Evolutionary conservation across 2,113 vertebrate species (phyloP), one percentile per base, ranked within the genome.

Genomic region (Oreochromis tanganicae): DNA sequence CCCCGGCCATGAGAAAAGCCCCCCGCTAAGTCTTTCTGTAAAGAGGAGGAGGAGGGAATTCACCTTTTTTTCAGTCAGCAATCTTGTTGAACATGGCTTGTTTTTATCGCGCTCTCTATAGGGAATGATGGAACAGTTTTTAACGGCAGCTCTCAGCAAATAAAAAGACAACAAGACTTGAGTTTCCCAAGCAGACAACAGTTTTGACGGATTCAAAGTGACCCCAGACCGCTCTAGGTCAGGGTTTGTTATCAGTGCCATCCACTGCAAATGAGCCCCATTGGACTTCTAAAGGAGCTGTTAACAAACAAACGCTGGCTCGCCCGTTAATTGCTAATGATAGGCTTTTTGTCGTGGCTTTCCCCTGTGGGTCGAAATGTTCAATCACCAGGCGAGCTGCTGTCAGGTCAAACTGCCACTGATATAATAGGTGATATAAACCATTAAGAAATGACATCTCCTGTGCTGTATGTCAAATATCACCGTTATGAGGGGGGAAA

Each of bases 11-110:
- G 94, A 96, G 95, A 94, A 95, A 95, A 92, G 92, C 91, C 95
- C 92, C 94, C 95, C 41, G 50, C 94, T 94, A 96, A 96, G 96
- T 95, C 95, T 95, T 94, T 96, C 94, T 95, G 94, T 95, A 92
- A 94, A 92, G 87, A 95, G 93, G 81, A 95, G 96, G 96, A 94
- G 95, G 95, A 94, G 94, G 93, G 93, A 94, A 94, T 93, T 91
- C 92, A 93, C 92, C 89, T 94, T 93, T 95, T 94, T 88, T 84
- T 68, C 84, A 94, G 92, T 96, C 95, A 95, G 96, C 96, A 92
- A 94, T 96, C 95, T 92, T 96, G 95, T 97, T 93, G 91, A 95
- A 96, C 96, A 96, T 93, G 87, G 84, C 90, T 91, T 93, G 94
- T 96, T 96, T 95, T 93, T 92, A 94, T 91, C 81, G 86, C 85